phyloP scores from a whole-genome alignment of 2,113 vertebrate genomes.

The Taurulus bubalis region DNA sequence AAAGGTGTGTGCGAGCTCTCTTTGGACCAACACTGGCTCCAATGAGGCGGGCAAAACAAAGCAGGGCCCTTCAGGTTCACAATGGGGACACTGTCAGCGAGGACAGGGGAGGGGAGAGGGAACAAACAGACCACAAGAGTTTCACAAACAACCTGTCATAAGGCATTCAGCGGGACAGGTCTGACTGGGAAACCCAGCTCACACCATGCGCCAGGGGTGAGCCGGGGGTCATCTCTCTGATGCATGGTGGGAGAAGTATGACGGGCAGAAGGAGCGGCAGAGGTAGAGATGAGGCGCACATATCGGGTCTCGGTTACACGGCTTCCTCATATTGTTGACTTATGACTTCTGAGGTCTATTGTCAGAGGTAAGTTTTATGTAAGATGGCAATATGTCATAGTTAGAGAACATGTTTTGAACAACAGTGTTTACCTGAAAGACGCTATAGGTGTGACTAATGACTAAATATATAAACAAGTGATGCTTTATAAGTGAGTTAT shows the following conservation, averaged over 20 bases:
- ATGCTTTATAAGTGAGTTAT: not conserved
- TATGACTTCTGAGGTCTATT: conserved; percentile 9
- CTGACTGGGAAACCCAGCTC: conserved; percentile 63
- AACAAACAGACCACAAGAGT: conserved; percentile 78
- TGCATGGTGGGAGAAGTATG: conserved; percentile 30
- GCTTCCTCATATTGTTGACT: conserved; percentile 25
- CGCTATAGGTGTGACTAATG: not conserved
- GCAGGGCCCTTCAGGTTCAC: conserved; percentile 67
- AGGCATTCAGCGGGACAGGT: conserved; percentile 80
- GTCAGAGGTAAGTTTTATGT: conserved; percentile 14
- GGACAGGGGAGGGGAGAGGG: conserved; percentile 66
- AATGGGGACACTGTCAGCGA: conserved; percentile 73
- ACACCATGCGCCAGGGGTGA: conserved; percentile 66
- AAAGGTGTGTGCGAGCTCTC: conserved; percentile 56
- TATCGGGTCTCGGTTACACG: conserved; percentile 6
- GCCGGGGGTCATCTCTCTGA: conserved; percentile 59
- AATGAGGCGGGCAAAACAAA: conserved; percentile 70
- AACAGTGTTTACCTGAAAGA: not conserved
- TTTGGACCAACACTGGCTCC: conserved; percentile 66
- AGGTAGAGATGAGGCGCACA: not conserved
- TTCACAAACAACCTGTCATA: conserved; percentile 81
- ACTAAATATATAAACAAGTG: not conserved
- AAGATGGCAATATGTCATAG: conserved; percentile 23
- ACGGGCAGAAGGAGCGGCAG: conserved; percentile 17
- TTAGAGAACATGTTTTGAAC: not conserved